Evolutionary conservation across 2,113 vertebrate genomes (phyloP).

Genomic region (Nothoprocta pentlandii): DNA sequence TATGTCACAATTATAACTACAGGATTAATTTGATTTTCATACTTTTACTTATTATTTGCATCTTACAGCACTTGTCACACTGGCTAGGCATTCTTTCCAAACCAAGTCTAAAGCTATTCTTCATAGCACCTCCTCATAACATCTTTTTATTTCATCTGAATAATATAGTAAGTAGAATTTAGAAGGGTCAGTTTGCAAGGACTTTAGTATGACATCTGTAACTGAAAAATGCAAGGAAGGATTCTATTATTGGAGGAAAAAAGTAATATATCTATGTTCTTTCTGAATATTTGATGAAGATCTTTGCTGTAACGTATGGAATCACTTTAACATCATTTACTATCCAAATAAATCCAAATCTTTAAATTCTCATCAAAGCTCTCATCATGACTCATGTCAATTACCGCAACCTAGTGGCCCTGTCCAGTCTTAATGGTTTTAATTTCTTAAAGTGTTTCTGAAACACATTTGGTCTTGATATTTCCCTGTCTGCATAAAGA

Average conservation of each 20-base stretch:
- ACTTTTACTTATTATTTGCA: not conserved
- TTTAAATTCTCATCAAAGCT: not conserved
- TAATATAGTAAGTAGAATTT: not conserved
- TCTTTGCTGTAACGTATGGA: not conserved
- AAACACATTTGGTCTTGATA: not conserved
- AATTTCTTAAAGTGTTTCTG: not conserved
- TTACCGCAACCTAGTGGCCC: not conserved
- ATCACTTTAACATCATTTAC: not conserved
- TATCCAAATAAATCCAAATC: not conserved
- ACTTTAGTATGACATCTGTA: not conserved
- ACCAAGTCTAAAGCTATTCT: not conserved
- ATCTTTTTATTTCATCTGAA: not conserved
- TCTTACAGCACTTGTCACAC: not conserved
- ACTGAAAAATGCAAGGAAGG: not conserved
- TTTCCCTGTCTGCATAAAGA: not conserved
- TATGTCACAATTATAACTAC: not conserved
- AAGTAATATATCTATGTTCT: not conserved
- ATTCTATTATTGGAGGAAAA: not conserved
- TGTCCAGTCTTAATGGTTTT: not conserved
- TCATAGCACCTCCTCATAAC: no score
- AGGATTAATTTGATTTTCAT: not conserved
- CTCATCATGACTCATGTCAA: not conserved
- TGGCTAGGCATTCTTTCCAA: not conserved
- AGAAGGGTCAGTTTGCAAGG: not conserved
- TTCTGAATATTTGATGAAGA: not conserved